Conservation (phyloP, 2,888 invertebrate genomes). For the Pasiphila rectangulata region DNA sequence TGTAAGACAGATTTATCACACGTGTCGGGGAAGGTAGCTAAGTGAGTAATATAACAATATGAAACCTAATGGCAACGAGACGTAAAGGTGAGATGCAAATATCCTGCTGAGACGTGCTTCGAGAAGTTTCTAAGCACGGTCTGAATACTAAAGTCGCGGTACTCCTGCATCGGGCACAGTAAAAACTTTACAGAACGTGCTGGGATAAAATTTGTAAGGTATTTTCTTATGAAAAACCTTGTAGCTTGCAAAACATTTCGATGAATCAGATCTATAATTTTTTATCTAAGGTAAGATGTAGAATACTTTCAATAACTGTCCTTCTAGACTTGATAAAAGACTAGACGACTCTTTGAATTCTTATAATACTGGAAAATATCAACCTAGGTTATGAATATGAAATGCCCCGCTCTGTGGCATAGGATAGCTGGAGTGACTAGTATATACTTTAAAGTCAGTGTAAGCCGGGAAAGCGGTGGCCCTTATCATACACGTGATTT, state of each 20-base stretch:
- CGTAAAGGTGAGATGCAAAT: conserved; percentile 69
- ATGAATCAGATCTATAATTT: too few species aligned
- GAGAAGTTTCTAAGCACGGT: conserved; percentile 57
- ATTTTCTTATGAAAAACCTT: neutral
- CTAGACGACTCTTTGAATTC: neutral
- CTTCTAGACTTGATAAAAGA: neutral
- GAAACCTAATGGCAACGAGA: conserved; percentile 58
- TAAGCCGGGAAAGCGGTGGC: conserved; percentile 60
- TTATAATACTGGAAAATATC: neutral
- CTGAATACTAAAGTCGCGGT: conserved; percentile 58
- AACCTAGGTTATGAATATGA: neutral
- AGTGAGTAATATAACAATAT: conserved; percentile 58
- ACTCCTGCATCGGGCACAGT: conserved; percentile 43
- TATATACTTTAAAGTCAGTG: conserved; percentile 65
- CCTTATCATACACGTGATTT: conserved; percentile 68
- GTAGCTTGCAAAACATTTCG: too few species aligned
- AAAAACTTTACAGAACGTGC: conserved; percentile 14
- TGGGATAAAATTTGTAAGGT: neutral
- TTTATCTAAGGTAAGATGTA: too few species aligned
- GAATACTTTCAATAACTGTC: neutral
- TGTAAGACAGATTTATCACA: conserved; percentile 24
- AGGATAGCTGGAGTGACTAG: conserved; percentile 58
- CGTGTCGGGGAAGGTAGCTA: conserved; percentile 30
- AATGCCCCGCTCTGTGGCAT: conserved; percentile 23
- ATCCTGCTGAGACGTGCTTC: conserved; percentile 62